Evolutionary conservation across 2,113 vertebrate genomes (phyloP).

Genomic region (Sceloporus undulatus): DNA sequence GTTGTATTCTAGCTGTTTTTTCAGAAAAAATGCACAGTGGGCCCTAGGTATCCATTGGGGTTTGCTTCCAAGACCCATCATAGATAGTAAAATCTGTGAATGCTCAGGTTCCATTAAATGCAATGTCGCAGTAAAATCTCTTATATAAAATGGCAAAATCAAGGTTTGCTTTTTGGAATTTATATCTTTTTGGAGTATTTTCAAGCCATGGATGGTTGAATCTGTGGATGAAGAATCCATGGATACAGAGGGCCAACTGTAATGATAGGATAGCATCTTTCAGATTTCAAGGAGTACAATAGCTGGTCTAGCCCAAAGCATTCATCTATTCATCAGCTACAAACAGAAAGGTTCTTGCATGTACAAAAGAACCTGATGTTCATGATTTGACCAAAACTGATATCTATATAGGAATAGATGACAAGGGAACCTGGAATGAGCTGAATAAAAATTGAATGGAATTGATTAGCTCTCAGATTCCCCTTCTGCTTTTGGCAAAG

Average conservation of each 20-base stretch:
- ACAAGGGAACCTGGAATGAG: constrained; percentile 28
- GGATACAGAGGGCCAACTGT: no score
- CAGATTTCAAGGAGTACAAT: no score
- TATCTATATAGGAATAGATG: constrained; percentile 27
- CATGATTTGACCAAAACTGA: constrained; percentile 53
- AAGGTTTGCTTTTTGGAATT: no score
- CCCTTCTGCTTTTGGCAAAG: constrained; percentile 48
- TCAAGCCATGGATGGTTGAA: no score
- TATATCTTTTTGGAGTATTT: no score
- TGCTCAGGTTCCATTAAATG: no score
- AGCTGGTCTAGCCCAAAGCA: constrained; percentile 17
- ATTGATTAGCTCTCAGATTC: constrained; percentile 43
- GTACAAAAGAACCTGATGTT: constrained; percentile 30
- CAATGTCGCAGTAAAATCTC: no score
- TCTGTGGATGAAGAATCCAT: no score
- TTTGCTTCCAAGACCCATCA: no score
- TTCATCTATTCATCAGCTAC: neutral
- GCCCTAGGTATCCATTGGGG: no score
- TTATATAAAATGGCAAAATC: no score
- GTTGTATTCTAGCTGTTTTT: neutral
- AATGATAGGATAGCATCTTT: neutral
- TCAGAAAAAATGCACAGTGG: neutral
- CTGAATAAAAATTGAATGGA: constrained; percentile 38
- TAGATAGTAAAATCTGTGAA: no score
- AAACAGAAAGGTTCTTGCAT: constrained; percentile 35